phyloP scores from a whole-genome alignment of 2,888 invertebrate genomes.

The Epsilonema sp. region DNA sequence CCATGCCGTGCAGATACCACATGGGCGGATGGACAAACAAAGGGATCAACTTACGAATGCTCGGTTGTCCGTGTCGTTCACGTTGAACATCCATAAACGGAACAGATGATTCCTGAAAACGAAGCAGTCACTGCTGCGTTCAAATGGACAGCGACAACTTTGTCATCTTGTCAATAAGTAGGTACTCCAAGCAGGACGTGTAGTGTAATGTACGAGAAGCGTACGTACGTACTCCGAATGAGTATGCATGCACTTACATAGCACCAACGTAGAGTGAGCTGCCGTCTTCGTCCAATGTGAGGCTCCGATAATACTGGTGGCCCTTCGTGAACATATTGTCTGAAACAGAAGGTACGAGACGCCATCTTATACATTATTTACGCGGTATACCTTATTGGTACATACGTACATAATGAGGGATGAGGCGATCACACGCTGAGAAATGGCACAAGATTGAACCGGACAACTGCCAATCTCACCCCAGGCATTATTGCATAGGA shows the following conservation, averaged over 20 bases:
- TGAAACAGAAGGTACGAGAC: constrained; percentile 12
- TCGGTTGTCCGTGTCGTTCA: constrained; percentile 24
- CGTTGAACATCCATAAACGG: constrained; percentile 20
- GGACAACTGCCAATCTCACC: no score
- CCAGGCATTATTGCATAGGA: no score
- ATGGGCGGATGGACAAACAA: background rate
- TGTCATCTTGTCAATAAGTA: no score
- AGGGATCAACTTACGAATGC: constrained; percentile 8
- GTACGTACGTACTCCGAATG: no score
- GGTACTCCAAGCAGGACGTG: no score
- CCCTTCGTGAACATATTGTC: constrained; percentile 22
- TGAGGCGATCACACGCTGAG: no score
- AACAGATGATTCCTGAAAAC: constrained; percentile 9
- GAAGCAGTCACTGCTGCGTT: no score
- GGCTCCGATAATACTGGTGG: constrained; percentile 18
- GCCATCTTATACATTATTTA: no score
- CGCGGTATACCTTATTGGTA: no score
- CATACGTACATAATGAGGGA: no score
- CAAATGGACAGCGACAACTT: no score
- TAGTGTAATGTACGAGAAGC: background rate
- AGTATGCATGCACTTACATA: constrained; percentile 10
- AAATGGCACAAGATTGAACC: no score
- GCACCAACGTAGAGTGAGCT: constrained; percentile 27
- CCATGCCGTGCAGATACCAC: background rate
- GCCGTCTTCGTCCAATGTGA: constrained; percentile 18